Percentiles rank a stretch among this genome's conserved stretches.
These are phyloP conservation scores for Syngnathus acus DNA, from an alignment of 2,797 vertebrate genomes.

Conservation along the genomic window DNA sequence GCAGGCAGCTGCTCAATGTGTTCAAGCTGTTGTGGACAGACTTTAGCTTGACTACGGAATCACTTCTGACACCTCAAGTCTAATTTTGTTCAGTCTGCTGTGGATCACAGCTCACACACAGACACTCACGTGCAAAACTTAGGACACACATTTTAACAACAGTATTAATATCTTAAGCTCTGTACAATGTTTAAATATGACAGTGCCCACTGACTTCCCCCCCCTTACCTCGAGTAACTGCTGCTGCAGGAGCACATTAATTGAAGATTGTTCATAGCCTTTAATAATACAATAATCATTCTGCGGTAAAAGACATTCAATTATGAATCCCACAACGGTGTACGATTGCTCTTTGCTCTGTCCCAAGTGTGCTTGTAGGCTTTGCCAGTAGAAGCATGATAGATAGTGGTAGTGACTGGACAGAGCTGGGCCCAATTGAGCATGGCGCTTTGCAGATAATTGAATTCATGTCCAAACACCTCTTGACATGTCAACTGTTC, in stretches of 20 bases:
- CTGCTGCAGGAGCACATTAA: background rate
- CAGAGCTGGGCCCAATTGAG: conserved; percentile 60
- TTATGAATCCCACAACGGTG: background rate
- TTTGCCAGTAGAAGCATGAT: conserved; percentile 47
- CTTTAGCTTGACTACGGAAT: conserved; percentile 32
- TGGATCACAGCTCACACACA: background rate
- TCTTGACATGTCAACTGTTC: conserved; percentile 57
- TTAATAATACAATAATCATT: background rate
- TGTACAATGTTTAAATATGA: background rate
- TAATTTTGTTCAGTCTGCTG: conserved; percentile 22
- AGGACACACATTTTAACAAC: background rate
- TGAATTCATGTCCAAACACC: conserved; percentile 67
- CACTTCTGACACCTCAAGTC: conserved; percentile 32
- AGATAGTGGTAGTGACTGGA: conserved; percentile 58
- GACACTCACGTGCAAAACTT: background rate
- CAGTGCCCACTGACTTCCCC: background rate
- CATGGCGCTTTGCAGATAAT: conserved; percentile 62
- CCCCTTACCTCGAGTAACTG: background rate
- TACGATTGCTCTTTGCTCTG: background rate
- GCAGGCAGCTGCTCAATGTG: conserved; percentile 21
- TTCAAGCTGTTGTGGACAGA: conserved; percentile 22
- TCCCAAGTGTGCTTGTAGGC: conserved; percentile 3
- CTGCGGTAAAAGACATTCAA: background rate
- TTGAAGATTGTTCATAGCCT: background rate
- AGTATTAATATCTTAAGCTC: background rate